A percentile compares a stretch with the other conserved stretches of the same genome.
Evolutionary conservation across 2,113 vertebrate genomes (phyloP).

Genomic region (Chaetodon trifascialis): DNA sequence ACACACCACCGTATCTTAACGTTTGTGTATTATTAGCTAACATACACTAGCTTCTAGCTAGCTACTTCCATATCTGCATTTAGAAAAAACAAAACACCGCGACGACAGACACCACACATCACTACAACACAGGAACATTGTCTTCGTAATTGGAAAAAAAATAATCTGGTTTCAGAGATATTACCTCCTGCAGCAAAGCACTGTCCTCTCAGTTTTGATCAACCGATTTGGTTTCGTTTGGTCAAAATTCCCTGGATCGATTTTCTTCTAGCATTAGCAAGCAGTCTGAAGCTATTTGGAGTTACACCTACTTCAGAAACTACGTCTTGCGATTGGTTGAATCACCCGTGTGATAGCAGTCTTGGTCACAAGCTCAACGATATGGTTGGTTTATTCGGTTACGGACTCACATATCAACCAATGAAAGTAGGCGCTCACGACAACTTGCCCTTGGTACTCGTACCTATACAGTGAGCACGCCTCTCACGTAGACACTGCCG

Average conservation of each 20-base stretch:
- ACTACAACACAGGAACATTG: neutral
- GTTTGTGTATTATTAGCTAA: conserved; percentile 26
- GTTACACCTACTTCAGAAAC: conserved; percentile 64
- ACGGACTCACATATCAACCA: conserved; percentile 53
- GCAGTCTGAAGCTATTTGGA: conserved; percentile 24
- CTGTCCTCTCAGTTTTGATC: conserved; percentile 19
- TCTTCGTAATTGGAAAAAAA: neutral
- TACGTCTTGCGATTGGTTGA: conserved; percentile 66
- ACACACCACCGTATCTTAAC: neutral
- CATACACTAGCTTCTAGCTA: conserved; percentile 54
- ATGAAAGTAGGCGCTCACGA: neutral
- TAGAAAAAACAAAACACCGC: conserved; percentile 76
- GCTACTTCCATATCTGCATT: conserved; percentile 68
- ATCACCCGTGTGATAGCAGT: accelerated
- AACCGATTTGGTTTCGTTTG: conserved; percentile 67
- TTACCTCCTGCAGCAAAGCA: conserved; percentile 80
- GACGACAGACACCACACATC: conserved; percentile 50
- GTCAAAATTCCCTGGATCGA: conserved; percentile 65
- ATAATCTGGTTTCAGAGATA: neutral
- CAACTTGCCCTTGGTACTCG: neutral
- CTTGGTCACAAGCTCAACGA: neutral
- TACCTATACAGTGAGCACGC: conserved; percentile 22
- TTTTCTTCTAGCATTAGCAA: conserved; percentile 76
- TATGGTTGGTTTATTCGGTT: conserved; percentile 35
- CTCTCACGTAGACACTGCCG: conserved; percentile 56